phyloP scores from a whole-genome alignment of 2,888 invertebrate species.

The Tethea ocularis region DNA sequence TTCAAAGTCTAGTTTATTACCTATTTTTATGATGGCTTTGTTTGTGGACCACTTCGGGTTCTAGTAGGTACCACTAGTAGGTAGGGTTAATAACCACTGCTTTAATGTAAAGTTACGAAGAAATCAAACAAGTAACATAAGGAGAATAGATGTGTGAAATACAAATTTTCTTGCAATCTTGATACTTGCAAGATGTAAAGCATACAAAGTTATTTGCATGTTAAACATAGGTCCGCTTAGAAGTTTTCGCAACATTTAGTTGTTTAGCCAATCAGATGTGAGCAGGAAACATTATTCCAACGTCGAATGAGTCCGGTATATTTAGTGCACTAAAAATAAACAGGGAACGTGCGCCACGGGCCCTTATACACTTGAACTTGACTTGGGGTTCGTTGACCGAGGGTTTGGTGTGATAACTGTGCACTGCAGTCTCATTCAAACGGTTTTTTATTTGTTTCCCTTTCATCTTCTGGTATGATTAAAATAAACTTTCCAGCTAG shows the following conservation, averaged over 20 bases:
- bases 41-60: too few species aligned
- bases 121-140: not conserved
- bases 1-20: too few species aligned
- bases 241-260: conserved; percentile 44
- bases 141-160: not conserved
- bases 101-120: not conserved
- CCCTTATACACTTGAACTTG: conserved; percentile 77
- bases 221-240: conserved; percentile 1
- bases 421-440: conserved; percentile 35
- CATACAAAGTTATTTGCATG: not conserved
- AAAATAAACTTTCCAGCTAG: not conserved
- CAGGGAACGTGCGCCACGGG: conserved; percentile 51
- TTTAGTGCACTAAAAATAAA: conserved; percentile 78
- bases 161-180: not conserved
- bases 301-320: conserved; percentile 60
- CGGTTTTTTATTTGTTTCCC: conserved; percentile 29
- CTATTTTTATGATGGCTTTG: too few species aligned
- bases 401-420: conserved; percentile 52
- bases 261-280: conserved; percentile 39
- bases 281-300: conserved; percentile 56
- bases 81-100: too few species aligned
- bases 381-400: conserved; percentile 64
- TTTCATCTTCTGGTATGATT: conserved; percentile 15
- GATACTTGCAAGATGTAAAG: not conserved
- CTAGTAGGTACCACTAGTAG: too few species aligned